These are phyloP conservation scores for Piscicola geometra DNA, from an alignment of 2,888 invertebrate genomes.

Conservation along the genomic window DNA sequence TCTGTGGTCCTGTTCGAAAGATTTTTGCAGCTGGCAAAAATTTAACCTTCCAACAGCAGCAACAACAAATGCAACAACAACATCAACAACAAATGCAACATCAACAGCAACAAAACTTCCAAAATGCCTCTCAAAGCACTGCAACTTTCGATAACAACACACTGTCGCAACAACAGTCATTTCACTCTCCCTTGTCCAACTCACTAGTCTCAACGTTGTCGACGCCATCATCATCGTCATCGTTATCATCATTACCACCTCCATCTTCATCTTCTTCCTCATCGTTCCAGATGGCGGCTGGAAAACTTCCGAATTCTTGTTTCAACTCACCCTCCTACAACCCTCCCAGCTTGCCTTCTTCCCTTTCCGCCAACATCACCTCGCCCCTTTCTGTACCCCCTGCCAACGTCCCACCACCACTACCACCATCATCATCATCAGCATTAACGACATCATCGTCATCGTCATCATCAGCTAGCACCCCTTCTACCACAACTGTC, in stretches of 20 bases:
- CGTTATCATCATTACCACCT: neutral
- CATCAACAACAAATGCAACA: slow-evolving; percentile 17
- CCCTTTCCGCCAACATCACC: slow-evolving; percentile 14
- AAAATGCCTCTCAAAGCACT: neutral
- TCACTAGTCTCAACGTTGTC: slow-evolving; percentile 28
- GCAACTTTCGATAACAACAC: slow-evolving; percentile 19
- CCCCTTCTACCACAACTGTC: neutral
- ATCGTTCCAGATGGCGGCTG: neutral
- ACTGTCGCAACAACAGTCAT: neutral
- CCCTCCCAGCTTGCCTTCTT: neutral
- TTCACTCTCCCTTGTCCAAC: slow-evolving; percentile 11
- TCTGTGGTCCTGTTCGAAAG: slow-evolving; percentile 88
- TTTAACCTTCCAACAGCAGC: slow-evolving; percentile 35
- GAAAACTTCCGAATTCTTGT: slow-evolving; percentile 16
- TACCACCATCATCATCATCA: neutral
- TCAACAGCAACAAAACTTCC: slow-evolving; percentile 1
- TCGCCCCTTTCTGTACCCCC: slow-evolving; percentile 18
- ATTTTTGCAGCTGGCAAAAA: slow-evolving; percentile 73
- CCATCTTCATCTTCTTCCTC: slow-evolving; percentile 1
- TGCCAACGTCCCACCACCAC: slow-evolving; percentile 5
- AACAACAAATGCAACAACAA: slow-evolving; percentile 31
- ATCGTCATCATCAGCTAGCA: neutral
- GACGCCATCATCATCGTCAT: slow-evolving; percentile 11
- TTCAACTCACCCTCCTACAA: slow-evolving; percentile 1
- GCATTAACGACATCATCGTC: neutral